These are phyloP conservation scores for Festucalex cinctus DNA, from an alignment of 2,113 vertebrate species.

Conservation along the genomic window DNA sequence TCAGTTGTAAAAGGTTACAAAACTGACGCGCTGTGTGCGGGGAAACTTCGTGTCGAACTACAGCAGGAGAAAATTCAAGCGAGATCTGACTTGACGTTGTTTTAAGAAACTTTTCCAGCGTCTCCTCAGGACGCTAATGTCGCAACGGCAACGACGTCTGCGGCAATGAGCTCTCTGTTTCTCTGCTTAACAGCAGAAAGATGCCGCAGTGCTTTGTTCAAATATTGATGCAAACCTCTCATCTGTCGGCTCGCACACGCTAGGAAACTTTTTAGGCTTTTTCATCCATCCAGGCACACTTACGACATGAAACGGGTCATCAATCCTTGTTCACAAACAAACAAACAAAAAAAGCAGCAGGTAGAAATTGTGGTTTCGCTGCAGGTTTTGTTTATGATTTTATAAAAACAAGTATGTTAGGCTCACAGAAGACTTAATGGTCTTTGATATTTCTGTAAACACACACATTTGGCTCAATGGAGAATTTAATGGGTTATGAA, in stretches of 20 bases:
- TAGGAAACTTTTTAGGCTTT: conserved; percentile 3
- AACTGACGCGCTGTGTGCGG: not conserved
- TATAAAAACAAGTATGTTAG: not conserved
- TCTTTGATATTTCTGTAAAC: not conserved
- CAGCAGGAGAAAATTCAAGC: not conserved
- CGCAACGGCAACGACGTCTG: not conserved
- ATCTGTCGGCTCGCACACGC: conserved; percentile 48
- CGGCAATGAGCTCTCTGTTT: conserved; percentile 14
- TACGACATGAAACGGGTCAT: not conserved
- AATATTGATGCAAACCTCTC: conserved; percentile 68
- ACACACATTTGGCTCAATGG: too few species aligned
- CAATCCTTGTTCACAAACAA: not conserved
- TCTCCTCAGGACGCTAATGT: not conserved
- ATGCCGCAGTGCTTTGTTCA: conserved; percentile 62
- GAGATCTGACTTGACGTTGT: not conserved
- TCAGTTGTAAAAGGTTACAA: not conserved
- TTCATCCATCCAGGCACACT: conserved; percentile 3
- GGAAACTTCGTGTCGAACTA: not conserved
- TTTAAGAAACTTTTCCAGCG: not conserved
- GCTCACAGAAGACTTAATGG: not conserved
- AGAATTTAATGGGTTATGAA: too few species aligned
- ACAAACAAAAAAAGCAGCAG: not conserved
- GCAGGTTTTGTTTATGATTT: not conserved
- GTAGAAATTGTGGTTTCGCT: not conserved
- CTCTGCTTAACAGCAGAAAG: conserved; percentile 45